These are phyloP conservation scores for Varanus komodoensis DNA, from an alignment of 2,113 vertebrate species.

Conservation along the genomic window DNA sequence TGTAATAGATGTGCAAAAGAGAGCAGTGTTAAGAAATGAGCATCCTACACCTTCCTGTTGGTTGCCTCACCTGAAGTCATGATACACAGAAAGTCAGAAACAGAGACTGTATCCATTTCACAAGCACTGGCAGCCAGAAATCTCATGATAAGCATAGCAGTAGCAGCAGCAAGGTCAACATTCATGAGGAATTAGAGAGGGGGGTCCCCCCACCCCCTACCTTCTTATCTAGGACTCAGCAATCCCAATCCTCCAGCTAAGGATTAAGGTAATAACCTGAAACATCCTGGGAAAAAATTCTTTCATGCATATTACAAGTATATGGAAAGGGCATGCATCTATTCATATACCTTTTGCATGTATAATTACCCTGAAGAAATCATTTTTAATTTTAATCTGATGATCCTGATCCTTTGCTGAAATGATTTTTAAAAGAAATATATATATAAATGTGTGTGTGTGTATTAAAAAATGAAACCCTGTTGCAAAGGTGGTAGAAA, in stretches of 20 bases:
- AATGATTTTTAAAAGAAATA: slow-evolving; percentile 3
- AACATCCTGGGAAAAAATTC: slow-evolving; percentile 56
- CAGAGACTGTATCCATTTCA: slow-evolving; percentile 11
- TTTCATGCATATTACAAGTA: slow-evolving; percentile 40
- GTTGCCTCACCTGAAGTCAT: slow-evolving; percentile 28
- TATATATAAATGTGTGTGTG: no score
- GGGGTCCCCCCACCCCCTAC: not conserved
- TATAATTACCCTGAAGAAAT: slow-evolving; percentile 46
- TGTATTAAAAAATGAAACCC: fast-evolving
- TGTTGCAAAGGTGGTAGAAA: not conserved
- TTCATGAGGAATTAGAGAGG: slow-evolving; percentile 42
- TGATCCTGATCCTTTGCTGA: slow-evolving; percentile 20
- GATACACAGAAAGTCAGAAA: not conserved
- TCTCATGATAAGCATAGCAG: slow-evolving; percentile 56
- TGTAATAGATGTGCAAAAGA: slow-evolving; percentile 13
- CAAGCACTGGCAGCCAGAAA: not conserved
- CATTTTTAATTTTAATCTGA: slow-evolving; percentile 28
- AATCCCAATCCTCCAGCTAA: slow-evolving; percentile 59
- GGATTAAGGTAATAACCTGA: slow-evolving; percentile 63
- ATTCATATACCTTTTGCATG: slow-evolving; percentile 34
- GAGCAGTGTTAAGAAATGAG: slow-evolving; percentile 4
- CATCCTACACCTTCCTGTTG: not conserved
- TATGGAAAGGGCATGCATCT: slow-evolving; percentile 38
- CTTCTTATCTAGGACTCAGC: slow-evolving; percentile 34
- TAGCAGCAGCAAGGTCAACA: slow-evolving; percentile 57